Base-by-base conservation (phyloP, 1,140 invertebrate genomes). In the Camponotus vicinus region DNA sequence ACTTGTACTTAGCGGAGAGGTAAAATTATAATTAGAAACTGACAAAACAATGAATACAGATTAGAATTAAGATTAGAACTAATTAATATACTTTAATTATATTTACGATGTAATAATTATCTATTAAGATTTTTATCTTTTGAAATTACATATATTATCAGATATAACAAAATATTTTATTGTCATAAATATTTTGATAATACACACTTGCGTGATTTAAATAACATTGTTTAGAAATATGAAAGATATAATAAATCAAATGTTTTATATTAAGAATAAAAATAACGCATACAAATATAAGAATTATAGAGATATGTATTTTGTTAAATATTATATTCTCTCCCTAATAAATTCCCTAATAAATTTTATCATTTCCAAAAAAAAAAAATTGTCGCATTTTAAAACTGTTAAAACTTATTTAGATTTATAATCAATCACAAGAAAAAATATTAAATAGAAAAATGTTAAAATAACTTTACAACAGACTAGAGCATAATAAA, bases 1-100 rank as follows among this genome's bases (percentile, higher is more conserved):
- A 45, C 15, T 52, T 37, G 32, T 79, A 67, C 42, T 80, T 70
- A 70, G 9, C 15, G 70, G 5, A 57, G 13, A 69, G 27, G 45
- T 57, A 80, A 80, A 34, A 40, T 80, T 42, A 18, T 57, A 37
- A 69, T 61, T 49, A 42, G 8, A 42, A 70, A 57, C 21, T 69
- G 8, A n/a, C 55, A 55, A 67, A 0, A 27, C 1, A 1, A 13
- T 3, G 7, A 18, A 52, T 52, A 52, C 27, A 52, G 3, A 11
- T 57, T 15, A 21, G 13, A 64, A 55, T 55, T 66, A 52, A 63
- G 18, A 18, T 40, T 40, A 40, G 37, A 40, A 40, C 6, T 21
- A 7, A 40, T 40, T 21, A 7, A 45, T 66, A 70, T 42, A 2
- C 27, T 42, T 1, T 80, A 42, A 55, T 55, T 27, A 70, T 70